Conservation (phyloP, 2,113 vertebrate genomes). For the Sander lucioperca region DNA sequence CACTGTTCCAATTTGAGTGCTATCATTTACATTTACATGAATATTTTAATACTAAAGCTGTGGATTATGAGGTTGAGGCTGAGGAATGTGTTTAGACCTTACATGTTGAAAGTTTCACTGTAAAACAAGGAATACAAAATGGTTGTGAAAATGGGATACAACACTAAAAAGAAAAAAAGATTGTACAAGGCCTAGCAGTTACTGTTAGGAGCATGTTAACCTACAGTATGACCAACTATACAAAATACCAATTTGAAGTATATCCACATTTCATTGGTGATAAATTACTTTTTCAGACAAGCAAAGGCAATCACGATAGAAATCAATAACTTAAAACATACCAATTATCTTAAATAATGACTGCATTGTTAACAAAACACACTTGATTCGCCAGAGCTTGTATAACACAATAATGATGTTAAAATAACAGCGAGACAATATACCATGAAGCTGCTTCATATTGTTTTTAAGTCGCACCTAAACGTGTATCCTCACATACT, state of each 20-base stretch:
- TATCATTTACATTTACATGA: constrained; percentile 32
- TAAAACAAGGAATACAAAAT: constrained; percentile 40
- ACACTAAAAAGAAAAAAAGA: constrained; percentile 12
- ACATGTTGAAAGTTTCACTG: constrained; percentile 33
- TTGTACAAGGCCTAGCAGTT: constrained; percentile 39
- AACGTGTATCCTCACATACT: constrained; percentile 50
- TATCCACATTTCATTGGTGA: constrained; percentile 43
- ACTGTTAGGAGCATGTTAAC: constrained; percentile 57
- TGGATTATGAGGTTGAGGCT: constrained; percentile 49
- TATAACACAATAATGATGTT: constrained; percentile 53
- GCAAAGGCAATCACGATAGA: constrained; percentile 63
- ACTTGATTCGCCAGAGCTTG: constrained; percentile 44
- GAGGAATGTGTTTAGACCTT: constrained; percentile 39
- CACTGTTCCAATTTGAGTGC: constrained; percentile 19
- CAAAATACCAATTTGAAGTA: constrained; percentile 51
- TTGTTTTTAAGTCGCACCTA: constrained; percentile 46
- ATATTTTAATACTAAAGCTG: constrained; percentile 56
- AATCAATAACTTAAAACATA: constrained; percentile 79
- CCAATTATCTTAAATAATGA: constrained; percentile 75
- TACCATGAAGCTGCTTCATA: constrained; percentile 52
- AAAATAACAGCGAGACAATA: constrained; percentile 58
- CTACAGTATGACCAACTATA: constrained; percentile 22
- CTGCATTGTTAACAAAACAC: constrained; percentile 61
- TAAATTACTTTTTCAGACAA: constrained; percentile 49
- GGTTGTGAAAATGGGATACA: neutral